Evolutionary conservation across 2,888 invertebrate species (phyloP).

Genomic region (Emmelina monodactyla): DNA sequence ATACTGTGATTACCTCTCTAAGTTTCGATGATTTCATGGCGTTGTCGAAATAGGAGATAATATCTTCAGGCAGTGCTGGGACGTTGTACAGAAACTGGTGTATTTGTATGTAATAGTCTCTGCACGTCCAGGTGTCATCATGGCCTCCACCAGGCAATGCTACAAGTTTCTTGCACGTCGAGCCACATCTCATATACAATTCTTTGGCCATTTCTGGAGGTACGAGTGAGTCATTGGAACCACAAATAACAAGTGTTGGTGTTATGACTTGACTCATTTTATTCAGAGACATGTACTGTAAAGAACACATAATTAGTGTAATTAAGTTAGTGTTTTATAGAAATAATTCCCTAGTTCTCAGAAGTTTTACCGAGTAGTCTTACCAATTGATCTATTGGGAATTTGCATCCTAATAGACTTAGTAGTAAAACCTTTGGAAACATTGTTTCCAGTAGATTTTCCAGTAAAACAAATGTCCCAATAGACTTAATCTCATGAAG

Average conservation of each 20-base stretch:
- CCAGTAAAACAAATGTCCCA: too few relatives aligned
- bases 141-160: conserved; percentile 87
- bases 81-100: conserved; percentile 56
- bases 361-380: too few relatives aligned
- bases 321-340: too few relatives aligned
- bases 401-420: too few relatives aligned
- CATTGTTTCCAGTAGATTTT: too few relatives aligned
- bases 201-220: conserved; percentile 91
- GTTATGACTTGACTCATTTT: conserved; percentile 78
- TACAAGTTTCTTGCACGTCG: conserved; percentile 77
- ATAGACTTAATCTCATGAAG: too few relatives aligned
- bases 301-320: conserved; percentile 19
- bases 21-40: too few relatives aligned
- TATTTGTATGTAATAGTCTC: conserved; percentile 75
- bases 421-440: too few relatives aligned
- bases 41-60: background rate
- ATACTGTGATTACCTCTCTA: too few relatives aligned
- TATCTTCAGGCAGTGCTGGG: conserved; percentile 17
- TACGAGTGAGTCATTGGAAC: conserved; percentile 84
- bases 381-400: too few relatives aligned
- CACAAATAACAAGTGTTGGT: conserved; percentile 89
- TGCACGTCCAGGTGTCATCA: conserved; percentile 93
- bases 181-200: conserved; percentile 77
- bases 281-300: conserved; percentile 75
- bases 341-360: too few relatives aligned